Base-by-base conservation (phyloP, 2,113 vertebrate species). In the Nematolebias whitei region DNA sequence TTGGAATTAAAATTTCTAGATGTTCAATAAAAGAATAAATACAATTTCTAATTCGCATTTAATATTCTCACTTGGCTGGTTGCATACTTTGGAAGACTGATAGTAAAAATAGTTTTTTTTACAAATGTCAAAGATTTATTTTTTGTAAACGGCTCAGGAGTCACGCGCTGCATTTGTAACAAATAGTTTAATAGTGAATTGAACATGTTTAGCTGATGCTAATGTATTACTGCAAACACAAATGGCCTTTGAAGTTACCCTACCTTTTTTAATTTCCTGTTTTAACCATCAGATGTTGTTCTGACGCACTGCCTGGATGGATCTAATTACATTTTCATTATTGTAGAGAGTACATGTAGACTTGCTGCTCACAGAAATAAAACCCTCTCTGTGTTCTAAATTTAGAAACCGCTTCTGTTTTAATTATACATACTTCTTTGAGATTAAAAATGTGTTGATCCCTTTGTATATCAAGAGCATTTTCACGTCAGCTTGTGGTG, bases 211-310 rank as follows among this genome's bases (percentile, higher is more conserved):
- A 70, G 68, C 58, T 63, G 16, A 38, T 62, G 29, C 44, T 5
- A 29, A 51, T 39, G 22, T 48, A 22, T 58, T 39, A 49, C 40
- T 29, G 29, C 52, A 74, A 74, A 56, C 49, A 63, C 55, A 55
- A 15, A 69, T 54, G 48, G 39, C 15, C 16, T 65, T 43, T 24
- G 16, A 57, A 59, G 51, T 63, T 50, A 12, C 51, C 24, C 44
- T 64, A 45, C 5, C 38, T 63, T 60, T 78, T 77, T 79, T 74
- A 38, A 79, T 79, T 74, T 76, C 63, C 69, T 38, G 2, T 63
- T 66, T 76, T 29, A 56, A 13, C 45, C 15, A 35, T 78, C 58
- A 49, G 55, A 41, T 59, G 16, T 41, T 41, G 40, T 61, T 32
- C 43, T 54, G 55, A 35, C 61, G 44, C 20, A 65, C 18, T 23